Conservation (phyloP, 2,797 vertebrate genomes). For the Danio albolineatus region DNA sequence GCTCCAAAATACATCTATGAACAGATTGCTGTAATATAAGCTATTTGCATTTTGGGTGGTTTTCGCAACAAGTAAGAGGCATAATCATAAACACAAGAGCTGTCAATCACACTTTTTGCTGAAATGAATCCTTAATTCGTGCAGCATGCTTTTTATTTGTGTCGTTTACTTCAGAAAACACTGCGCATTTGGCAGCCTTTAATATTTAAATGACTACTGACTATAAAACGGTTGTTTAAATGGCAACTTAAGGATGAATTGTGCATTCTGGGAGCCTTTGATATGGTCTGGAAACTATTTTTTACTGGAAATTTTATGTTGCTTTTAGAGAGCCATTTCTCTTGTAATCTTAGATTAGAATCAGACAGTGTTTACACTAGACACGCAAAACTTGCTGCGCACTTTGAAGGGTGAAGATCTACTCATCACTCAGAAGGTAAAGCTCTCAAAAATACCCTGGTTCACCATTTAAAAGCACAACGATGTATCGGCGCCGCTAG, state of each 20-base stretch:
- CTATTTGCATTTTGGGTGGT: background rate
- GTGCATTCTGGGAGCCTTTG: conserved; percentile 58
- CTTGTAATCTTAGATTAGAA: conserved; percentile 65
- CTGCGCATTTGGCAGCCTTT: background rate
- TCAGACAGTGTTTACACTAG: conserved; percentile 72
- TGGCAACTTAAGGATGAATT: conserved; percentile 51
- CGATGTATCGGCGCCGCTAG: conserved; percentile 45
- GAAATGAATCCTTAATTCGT: background rate
- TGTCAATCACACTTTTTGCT: background rate
- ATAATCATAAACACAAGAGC: background rate
- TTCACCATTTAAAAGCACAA: background rate
- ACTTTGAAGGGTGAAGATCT: conserved; percentile 63
- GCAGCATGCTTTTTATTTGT: background rate
- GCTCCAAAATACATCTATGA: conserved; percentile 1
- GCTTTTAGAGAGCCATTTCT: conserved; percentile 75
- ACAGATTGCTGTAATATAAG: background rate
- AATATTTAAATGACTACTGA: conserved; percentile 2
- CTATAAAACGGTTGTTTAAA: conserved; percentile 27
- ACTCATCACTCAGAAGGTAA: conserved; percentile 61
- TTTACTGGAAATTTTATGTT: conserved; percentile 67
- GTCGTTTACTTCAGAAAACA: background rate
- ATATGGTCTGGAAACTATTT: conserved; percentile 45
- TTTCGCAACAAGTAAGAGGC: background rate
- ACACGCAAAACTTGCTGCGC: conserved; percentile 67
- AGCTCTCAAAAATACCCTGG: conserved; percentile 51